phyloP scores from a whole-genome alignment of 64 coral and sea anemone species.

The Stichodactyla helianthus region DNA sequence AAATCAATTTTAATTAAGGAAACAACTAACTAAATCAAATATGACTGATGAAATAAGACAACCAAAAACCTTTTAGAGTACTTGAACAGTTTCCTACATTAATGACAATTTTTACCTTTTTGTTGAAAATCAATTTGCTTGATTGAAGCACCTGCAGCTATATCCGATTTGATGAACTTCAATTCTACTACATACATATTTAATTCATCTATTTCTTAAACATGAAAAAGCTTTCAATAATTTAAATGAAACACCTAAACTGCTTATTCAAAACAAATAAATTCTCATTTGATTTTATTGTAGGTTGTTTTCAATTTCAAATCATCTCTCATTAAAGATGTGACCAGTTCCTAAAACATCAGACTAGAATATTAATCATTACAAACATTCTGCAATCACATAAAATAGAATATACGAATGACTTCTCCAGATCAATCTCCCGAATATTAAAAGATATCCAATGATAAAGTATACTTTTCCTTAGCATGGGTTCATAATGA shows the following conservation, averaged over 20 bases:
- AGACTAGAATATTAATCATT: too few species aligned
- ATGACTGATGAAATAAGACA: neutral
- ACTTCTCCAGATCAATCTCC: neutral
- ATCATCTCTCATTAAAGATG: too few species aligned
- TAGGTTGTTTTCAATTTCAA: neutral
- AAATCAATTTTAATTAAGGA: neutral
- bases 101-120: neutral
- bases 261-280: neutral
- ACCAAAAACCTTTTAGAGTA: neutral
- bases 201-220: neutral
- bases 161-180: neutral
- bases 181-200: too few species aligned
- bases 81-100: neutral
- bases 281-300: neutral
- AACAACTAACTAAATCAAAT: neutral
- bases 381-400: too few species aligned
- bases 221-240: neutral
- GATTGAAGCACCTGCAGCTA: neutral
- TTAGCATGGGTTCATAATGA: neutral
- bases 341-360: too few species aligned
- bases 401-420: neutral
- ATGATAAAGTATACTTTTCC: neutral
- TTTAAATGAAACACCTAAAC: neutral
- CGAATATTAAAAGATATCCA: neutral
- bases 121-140: neutral